Evolutionary conservation across 1,140 invertebrate genomes (phyloP).

Genomic region (Pemphigus obesinymphae): DNA sequence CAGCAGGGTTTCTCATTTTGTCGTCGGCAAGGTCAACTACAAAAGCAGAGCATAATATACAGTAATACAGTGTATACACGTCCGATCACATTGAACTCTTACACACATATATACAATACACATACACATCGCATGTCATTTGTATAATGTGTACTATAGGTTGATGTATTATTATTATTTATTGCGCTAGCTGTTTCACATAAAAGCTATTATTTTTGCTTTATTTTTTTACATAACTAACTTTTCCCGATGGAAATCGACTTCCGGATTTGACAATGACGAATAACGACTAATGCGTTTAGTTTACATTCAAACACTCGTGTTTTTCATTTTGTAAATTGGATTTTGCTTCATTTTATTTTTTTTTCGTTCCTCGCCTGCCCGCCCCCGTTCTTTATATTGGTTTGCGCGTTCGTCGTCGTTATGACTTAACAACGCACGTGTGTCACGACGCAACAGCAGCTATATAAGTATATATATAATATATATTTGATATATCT

Average conservation of each 20-base stretch:
- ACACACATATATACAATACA: not conserved
- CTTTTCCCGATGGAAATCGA: constrained; percentile 15
- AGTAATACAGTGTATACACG: not conserved
- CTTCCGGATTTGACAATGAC: constrained; percentile 37
- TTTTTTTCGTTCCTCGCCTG: not conserved
- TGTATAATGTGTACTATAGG: not conserved
- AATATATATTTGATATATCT: too few species aligned
- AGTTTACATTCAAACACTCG: constrained; percentile 4
- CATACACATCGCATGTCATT: not conserved
- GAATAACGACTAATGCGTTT: constrained; percentile 21
- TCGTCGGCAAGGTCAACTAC: constrained; percentile 27
- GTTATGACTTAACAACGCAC: constrained; percentile 33
- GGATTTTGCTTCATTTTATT: constrained; percentile 16
- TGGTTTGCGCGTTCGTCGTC: not conserved
- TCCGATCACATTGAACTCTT: constrained; percentile 11
- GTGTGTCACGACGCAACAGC: constrained; percentile 6
- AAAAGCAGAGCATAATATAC: too few species aligned
- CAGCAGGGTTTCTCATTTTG: constrained; percentile 29
- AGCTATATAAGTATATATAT: too few species aligned
- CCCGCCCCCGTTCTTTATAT: not conserved
- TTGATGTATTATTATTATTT: constrained; percentile 17
- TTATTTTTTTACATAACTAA: constrained; percentile 18
- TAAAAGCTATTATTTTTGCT: constrained; percentile 14
- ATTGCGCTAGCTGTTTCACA: constrained; percentile 1
- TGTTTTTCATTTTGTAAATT: constrained; percentile 30